Evolutionary conservation across 2,888 invertebrate genomes (phyloP), one percentile per base, ranked within the genome.

Genomic region (Epirrhoe alternata): DNA sequence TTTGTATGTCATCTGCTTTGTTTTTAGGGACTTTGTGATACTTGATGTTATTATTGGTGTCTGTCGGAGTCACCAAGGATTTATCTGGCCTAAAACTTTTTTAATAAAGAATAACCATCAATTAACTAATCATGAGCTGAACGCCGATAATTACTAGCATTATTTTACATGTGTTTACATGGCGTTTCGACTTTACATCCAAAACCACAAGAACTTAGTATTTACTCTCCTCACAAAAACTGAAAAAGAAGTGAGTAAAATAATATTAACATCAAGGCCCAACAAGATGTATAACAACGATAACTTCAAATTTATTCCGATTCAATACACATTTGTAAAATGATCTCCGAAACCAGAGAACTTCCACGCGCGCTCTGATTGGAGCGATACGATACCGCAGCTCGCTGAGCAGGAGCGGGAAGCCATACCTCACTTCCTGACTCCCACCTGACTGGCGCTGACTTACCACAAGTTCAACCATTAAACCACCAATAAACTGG

Each of bases 1-100:
- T 62, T 59, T 59, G 51, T 51, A 16, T 50, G 55, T n/a, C 57
- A 31, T 61, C 53, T 66, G 57, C 52, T 61, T 57, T 61, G 56
- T 56, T 56, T 49, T 42, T 30, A 10, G 50, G 33, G 35, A 5
- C 1, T 38, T 54, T 54, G 49, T 61, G n/a, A 49, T 35, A 17
- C 16, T 14, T n/a, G 50, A 51, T 45, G 30, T 42, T 35, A 47
- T 54, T 38, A 38, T 54, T 54, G 38, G 12, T 12, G n/a, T 51
- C 30, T 47, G 47, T 47, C 1, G 16, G 16, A 47, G 16, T 6
- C 14, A 47, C 47, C 47, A 5, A 10, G 7, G 47, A 14, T n/a
- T n/a, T 38, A n/a, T n/a, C n/a, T n/a, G n/a, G n/a, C n/a, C n/a
- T n/a, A n/a, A n/a, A n/a, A n/a, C n/a, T n/a, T n/a, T n/a, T n/a